Evolutionary conservation across 2,797 vertebrate species (phyloP).

Genomic region (Rallus crepitans): DNA sequence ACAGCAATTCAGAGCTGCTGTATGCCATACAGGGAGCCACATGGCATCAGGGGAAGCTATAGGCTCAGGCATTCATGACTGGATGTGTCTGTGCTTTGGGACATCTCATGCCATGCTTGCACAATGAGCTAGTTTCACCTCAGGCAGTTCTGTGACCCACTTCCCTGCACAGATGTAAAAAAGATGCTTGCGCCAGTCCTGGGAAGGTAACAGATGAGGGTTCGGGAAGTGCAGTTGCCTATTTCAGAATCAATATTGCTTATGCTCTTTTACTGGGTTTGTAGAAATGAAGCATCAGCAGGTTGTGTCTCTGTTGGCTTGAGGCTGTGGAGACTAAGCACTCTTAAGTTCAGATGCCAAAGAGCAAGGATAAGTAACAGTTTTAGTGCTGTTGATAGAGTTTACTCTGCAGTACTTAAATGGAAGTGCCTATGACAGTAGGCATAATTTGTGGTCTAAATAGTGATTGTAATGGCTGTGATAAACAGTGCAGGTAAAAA

Average conservation of each 20-base stretch:
- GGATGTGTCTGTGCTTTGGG: not conserved
- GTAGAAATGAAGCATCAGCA: not conserved
- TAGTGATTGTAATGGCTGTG: not conserved
- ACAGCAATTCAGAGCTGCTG: not conserved
- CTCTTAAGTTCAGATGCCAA: not conserved
- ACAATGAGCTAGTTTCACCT: not conserved
- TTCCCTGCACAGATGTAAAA: not conserved
- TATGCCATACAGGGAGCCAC: not conserved
- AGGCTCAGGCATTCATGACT: not conserved
- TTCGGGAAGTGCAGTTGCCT: not conserved
- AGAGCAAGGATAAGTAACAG: not conserved
- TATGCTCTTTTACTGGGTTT: not conserved
- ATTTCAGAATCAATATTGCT: not conserved
- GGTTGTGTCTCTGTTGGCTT: not conserved
- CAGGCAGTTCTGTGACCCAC: not conserved
- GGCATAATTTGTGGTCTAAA: constrained; percentile 20
- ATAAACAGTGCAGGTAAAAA: not conserved
- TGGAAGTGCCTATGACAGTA: not conserved
- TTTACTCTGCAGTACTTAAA: not conserved
- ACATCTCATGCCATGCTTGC: not conserved
- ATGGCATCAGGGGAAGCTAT: rapidly evolving
- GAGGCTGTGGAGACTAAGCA: not conserved
- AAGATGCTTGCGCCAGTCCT: not conserved
- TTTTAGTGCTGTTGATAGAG: not conserved
- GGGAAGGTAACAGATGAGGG: not conserved